Percentiles rank a stretch among this genome's conserved stretches.
phyloP scores from a whole-genome alignment of 1,140 invertebrate species.

The Plutomurus gul region DNA sequence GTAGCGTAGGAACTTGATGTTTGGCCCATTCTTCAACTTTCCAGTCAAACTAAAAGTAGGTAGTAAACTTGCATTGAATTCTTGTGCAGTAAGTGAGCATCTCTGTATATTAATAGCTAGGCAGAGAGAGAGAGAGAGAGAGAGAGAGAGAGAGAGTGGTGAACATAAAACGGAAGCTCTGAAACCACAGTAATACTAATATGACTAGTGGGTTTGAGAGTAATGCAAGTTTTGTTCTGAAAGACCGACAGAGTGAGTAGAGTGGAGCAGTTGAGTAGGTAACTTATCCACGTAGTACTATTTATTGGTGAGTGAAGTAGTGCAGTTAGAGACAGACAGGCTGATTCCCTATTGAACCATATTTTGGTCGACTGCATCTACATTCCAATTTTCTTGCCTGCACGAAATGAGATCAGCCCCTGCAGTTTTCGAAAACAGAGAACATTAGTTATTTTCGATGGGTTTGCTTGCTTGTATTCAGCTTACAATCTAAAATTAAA shows the following conservation, averaged over 20 bases:
- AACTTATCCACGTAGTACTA: no score
- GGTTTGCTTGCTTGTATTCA: neutral
- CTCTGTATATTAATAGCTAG: no score
- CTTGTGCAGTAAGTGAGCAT: no score
- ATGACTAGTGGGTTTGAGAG: no score
- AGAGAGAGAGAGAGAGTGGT: no score
- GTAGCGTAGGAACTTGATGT: neutral
- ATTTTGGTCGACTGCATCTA: neutral
- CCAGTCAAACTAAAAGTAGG: neutral
- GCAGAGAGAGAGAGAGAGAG: no score
- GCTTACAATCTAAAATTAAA: neutral
- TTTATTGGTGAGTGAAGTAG: neutral
- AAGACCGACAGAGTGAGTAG: no score
- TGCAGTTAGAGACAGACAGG: neutral
- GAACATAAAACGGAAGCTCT: no score
- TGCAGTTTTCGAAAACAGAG: neutral
- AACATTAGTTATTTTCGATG: conserved; percentile 4
- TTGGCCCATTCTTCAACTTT: conserved; percentile 1
- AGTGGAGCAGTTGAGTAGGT: no score
- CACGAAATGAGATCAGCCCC: neutral
- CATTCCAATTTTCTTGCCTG: neutral
- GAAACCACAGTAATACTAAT: no score
- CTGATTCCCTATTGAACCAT: neutral
- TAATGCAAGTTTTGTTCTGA: no score
- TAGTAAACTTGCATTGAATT: neutral